Evolutionary conservation across 2,888 invertebrate genomes (phyloP).

Genomic region (Tipula vernalis): DNA sequence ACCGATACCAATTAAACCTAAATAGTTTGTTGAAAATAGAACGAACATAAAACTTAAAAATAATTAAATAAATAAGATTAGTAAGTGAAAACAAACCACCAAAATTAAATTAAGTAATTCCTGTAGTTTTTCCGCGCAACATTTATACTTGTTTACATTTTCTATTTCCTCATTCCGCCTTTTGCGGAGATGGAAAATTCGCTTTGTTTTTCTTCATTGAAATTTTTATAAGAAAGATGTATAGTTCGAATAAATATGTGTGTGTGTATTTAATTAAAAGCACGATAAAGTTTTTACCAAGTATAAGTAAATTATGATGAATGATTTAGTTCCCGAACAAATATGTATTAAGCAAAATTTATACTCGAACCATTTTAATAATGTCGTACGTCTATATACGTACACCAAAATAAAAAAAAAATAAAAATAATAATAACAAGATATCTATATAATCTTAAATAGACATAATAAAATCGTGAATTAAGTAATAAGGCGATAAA

Average conservation of each 20-base stretch:
- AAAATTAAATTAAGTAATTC: neutral
- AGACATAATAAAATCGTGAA: neutral
- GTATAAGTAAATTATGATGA: no score
- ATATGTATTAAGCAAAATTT: neutral
- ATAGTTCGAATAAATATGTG: no score
- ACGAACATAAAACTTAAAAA: neutral
- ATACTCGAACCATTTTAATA: neutral
- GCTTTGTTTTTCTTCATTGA: neutral
- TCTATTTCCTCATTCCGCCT: neutral
- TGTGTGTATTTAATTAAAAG: neutral
- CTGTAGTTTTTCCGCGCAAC: neutral
- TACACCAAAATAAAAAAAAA: neutral
- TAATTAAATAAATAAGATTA: neutral
- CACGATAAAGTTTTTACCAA: no score
- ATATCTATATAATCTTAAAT: neutral
- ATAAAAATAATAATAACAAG: neutral
- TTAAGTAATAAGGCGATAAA: conserved; percentile 4
- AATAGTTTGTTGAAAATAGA: neutral
- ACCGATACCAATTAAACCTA: neutral
- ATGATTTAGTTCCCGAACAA: no score
- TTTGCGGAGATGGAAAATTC: neutral
- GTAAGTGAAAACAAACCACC: neutral
- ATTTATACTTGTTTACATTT: neutral
- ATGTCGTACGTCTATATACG: neutral
- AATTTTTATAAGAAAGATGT: neutral